These are phyloP conservation scores for Drosophila melanosoma DNA, from an alignment of 2,888 invertebrate species.

Conservation along the genomic window DNA sequence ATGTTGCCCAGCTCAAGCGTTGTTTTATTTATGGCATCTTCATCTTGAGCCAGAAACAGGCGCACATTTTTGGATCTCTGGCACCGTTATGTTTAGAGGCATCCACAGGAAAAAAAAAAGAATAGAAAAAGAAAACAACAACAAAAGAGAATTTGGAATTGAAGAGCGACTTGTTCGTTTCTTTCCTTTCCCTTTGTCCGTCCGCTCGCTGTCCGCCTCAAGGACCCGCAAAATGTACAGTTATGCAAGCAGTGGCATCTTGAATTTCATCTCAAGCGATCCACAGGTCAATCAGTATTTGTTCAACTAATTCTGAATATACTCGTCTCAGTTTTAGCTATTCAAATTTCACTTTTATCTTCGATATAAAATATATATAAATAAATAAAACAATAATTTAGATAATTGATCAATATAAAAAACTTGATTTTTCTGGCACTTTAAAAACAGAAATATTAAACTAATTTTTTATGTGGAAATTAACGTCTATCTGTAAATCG, in stretches of 20 bases:
- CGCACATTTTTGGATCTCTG: constrained; percentile 42
- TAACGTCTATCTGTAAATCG: background rate
- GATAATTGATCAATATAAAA: background rate
- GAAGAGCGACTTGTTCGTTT: constrained; percentile 19
- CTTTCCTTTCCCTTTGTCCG: constrained; percentile 18
- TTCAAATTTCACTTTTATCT: background rate
- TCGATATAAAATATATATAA: background rate
- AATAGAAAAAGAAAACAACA: background rate
- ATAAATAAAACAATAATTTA: background rate
- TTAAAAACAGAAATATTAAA: background rate
- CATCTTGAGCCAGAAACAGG: constrained; percentile 29
- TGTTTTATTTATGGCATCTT: constrained; percentile 66
- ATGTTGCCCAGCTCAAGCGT: constrained; percentile 29
- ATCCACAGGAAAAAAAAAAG: constrained; percentile 5
- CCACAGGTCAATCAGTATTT: constrained; percentile 10
- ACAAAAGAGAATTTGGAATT: background rate
- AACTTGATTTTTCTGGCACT: background rate
- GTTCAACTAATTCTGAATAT: background rate
- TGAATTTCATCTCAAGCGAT: constrained; percentile 13
- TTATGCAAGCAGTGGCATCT: constrained; percentile 32
- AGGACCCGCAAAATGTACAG: constrained; percentile 53
- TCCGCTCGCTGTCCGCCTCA: constrained; percentile 28
- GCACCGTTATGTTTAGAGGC: constrained; percentile 44
- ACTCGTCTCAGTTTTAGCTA: background rate
- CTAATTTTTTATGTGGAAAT: background rate